Evolutionary conservation across 2,888 invertebrate genomes (phyloP), one percentile per base, ranked within the genome.

Genomic region (Gari tellinella): DNA sequence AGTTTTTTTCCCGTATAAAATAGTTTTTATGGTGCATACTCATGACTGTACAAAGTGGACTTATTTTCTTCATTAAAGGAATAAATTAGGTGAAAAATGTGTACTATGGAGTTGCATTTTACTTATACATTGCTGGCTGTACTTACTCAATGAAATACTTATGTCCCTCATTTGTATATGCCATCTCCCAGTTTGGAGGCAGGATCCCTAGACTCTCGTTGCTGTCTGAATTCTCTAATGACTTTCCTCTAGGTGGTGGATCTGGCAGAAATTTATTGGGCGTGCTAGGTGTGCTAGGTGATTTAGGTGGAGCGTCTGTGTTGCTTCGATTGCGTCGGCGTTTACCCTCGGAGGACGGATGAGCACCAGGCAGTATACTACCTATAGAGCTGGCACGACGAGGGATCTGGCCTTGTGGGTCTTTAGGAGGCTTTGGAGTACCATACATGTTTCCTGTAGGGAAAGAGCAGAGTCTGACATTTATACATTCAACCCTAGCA

Each of bases 151-250:
- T 99, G 90, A 98, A 99, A 93, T 99, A 99, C 70, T 96, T 95
- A 93, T 99, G 98, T 86, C 99, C 99, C 73, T 97, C 96, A 81
- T 98, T 98, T 14, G 99, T 98, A 90, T 96, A 98, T 3, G 98
- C 98, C 91, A 98, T 97, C 92, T 99, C 99, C 99, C 99, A 99
- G 93, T 98, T 98, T 4, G 95, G 94, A 65, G 99, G 99, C 81
- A 99, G 93, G 0, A 98, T 97, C 19, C 98, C 98, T 63, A 98
- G 93, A 49, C 85, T 84, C n/a, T 80, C 81, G 10, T 82, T 52
- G 68, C 88, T 88, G 41, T 87, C 87, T 1, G 88, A 86, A 17
- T 81, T 80, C 68, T 90, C 90, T 65, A 89, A 66, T 0, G 90
- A 89, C 64, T 86, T 87, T 55, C 88, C 89, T 40, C 90, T 60